These are phyloP conservation scores for Tholera decimalis DNA, from an alignment of 2,888 invertebrate species.

Conservation along the genomic window DNA sequence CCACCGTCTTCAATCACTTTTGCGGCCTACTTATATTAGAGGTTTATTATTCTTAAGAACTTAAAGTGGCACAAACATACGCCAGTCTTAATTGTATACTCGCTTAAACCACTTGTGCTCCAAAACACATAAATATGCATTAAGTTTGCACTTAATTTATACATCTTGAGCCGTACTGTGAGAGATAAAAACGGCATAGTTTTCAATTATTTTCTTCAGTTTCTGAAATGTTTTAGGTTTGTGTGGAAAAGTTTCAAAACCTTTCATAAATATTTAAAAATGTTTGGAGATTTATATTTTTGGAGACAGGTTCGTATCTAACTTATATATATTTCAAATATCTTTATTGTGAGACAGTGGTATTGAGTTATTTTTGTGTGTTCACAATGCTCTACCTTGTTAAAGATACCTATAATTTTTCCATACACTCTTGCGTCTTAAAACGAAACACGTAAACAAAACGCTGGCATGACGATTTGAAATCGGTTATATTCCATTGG, in stretches of 20 bases:
- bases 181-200: background rate
- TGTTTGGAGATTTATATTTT: slow-evolving; percentile 45
- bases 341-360: too few species aligned
- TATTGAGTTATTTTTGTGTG: too few species aligned
- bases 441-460: too few species aligned
- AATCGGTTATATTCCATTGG: too few species aligned
- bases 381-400: too few species aligned
- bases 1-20: too few species aligned
- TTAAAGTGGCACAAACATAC: background rate
- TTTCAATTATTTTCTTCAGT: too few species aligned
- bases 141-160: background rate
- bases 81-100: background rate
- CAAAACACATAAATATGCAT: background rate
- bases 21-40: background rate
- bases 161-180: background rate
- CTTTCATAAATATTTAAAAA: slow-evolving; percentile 10
- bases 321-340: too few species aligned
- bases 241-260: background rate
- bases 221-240: background rate
- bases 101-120: background rate
- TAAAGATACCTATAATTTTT: too few species aligned
- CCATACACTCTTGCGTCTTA: too few species aligned
- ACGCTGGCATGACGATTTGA: too few species aligned
- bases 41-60: background rate
- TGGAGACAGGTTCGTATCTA: slow-evolving; percentile 54